Evolutionary conservation across 2,888 invertebrate genomes (phyloP).

Genomic region (Anoplius nigerrimus): DNA sequence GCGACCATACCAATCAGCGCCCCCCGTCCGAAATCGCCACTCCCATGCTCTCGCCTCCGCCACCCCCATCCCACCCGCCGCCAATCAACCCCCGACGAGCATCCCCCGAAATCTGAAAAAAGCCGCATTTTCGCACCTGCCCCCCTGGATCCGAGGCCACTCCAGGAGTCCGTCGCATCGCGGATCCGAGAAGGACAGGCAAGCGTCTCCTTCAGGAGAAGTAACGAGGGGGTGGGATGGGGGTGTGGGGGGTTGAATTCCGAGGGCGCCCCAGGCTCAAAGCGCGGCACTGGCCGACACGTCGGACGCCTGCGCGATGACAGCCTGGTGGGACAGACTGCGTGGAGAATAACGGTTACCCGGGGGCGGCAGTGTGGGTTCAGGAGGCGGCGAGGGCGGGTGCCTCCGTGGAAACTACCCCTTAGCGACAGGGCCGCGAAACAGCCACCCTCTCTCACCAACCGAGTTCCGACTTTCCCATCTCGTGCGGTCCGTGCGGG

Average conservation of each 20-base stretch:
- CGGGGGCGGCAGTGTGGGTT: conserved; percentile 73
- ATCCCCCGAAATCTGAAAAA: too few relatives aligned
- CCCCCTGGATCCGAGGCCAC: background rate
- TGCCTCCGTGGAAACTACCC: conserved; percentile 69
- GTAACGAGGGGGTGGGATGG: too few relatives aligned
- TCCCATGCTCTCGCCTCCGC: too few relatives aligned
- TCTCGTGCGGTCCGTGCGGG: too few relatives aligned
- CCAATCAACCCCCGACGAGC: too few relatives aligned
- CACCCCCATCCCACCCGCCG: too few relatives aligned
- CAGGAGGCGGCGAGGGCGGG: conserved; percentile 74
- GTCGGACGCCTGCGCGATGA: conserved; percentile 52
- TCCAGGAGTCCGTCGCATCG: background rate
- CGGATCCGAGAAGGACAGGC: background rate
- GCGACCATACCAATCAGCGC: too few relatives aligned
- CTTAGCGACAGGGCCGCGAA: conserved; percentile 67
- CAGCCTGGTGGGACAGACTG: conserved; percentile 44
- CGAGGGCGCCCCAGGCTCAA: conserved; percentile 19
- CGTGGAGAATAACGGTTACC: conserved; percentile 56
- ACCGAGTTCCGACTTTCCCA: too few relatives aligned
- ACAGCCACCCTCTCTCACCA: background rate
- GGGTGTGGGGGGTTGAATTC: too few relatives aligned
- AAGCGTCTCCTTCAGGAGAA: too few relatives aligned
- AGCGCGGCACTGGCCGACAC: conserved; percentile 42
- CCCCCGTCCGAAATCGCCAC: too few relatives aligned
- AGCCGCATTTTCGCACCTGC: conserved; percentile 1